Conservation (phyloP, 2,113 vertebrate species). For the Pseudois nayaur region DNA sequence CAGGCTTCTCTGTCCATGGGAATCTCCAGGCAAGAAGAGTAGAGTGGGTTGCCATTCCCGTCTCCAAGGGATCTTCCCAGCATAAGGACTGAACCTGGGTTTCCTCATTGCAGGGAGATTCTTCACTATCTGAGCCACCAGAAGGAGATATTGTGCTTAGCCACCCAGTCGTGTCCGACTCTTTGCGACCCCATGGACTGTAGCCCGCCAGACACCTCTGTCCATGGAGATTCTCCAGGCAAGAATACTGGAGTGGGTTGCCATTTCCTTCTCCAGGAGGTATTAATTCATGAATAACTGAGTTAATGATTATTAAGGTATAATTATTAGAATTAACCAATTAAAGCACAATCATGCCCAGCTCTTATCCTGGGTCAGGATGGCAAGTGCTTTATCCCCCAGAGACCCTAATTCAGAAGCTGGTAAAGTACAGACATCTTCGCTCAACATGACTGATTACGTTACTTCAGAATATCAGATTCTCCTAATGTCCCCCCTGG, state of each 20-base stretch:
- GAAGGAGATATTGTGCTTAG: neutral
- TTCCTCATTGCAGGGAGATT: neutral
- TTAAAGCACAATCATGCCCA: neutral
- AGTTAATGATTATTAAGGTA: neutral
- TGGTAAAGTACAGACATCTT: neutral
- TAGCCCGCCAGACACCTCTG: neutral
- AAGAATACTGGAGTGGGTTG: neutral
- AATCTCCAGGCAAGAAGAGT: neutral
- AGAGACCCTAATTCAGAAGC: constrained; percentile 1
- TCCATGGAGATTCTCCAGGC: neutral
- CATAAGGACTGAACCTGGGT: neutral
- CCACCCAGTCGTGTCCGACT: no score
- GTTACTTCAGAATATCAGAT: neutral
- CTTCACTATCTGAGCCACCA: neutral
- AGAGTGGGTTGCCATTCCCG: neutral
- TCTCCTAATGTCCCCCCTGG: neutral
- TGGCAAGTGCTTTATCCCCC: neutral
- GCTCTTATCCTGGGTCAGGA: neutral
- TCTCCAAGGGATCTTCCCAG: neutral
- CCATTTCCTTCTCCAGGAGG: neutral
- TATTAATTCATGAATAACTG: neutral
- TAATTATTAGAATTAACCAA: constrained; percentile 36
- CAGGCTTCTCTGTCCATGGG: neutral
- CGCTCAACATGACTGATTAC: neutral
- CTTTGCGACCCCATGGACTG: neutral